These are phyloP conservation scores for Penaeus chinensis DNA, from an alignment of 1,140 invertebrate genomes.

Conservation along the genomic window DNA sequence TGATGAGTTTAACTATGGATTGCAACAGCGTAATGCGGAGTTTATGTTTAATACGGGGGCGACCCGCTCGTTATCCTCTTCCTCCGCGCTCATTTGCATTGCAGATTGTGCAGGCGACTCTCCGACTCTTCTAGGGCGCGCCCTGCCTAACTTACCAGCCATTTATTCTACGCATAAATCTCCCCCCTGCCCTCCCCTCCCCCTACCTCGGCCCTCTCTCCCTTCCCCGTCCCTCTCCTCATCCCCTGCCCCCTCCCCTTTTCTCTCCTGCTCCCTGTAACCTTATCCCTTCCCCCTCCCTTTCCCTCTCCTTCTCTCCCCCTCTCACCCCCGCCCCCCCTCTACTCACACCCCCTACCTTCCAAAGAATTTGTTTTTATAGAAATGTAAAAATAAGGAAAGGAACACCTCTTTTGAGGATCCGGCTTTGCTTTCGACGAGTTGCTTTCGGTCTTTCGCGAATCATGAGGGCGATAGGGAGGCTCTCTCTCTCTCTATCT, in stretches of 20 bases:
- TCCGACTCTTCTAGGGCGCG: constrained; percentile 34
- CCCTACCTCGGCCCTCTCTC: too few species aligned
- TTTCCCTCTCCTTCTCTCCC: constrained; percentile 3
- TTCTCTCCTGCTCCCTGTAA: not conserved
- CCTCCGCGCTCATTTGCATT: constrained; percentile 54
- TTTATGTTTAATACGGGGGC: constrained; percentile 60
- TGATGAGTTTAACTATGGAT: constrained; percentile 56
- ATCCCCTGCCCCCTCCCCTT: not conserved
- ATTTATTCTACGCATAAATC: constrained; percentile 8
- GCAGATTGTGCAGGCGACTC: constrained; percentile 55
- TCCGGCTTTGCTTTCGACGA: too few species aligned
- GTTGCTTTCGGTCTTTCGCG: too few species aligned
- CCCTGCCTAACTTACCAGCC: constrained; percentile 46
- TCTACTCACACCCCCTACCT: constrained; percentile 11
- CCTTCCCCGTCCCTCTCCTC: not conserved
- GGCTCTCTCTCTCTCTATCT: too few species aligned
- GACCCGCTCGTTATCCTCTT: constrained; percentile 59
- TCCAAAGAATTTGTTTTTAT: not conserved
- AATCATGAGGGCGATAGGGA: too few species aligned
- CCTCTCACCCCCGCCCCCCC: not conserved
- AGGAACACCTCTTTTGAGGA: not conserved
- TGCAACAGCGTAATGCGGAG: constrained; percentile 56
- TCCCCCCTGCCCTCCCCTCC: too few species aligned
- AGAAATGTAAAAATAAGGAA: not conserved
- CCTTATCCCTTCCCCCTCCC: not conserved